These are phyloP conservation scores for Homarus americanus DNA, from an alignment of 1,140 invertebrate species.

Conservation along the genomic window DNA sequence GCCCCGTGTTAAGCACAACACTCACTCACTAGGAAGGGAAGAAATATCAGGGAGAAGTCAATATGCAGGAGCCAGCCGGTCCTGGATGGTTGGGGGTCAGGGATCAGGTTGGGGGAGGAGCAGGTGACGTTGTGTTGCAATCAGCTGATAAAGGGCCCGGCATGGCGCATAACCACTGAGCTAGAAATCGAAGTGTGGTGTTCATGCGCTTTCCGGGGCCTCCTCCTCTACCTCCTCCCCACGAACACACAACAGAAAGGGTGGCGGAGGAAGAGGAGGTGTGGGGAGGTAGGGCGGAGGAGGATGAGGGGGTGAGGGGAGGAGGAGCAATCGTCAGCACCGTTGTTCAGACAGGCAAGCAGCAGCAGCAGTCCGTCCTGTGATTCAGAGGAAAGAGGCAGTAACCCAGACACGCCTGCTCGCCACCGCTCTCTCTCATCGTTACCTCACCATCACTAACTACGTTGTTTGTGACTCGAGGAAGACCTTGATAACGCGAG, in stretches of 20 bases:
- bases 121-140: neutral
- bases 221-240: neutral
- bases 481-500: neutral
- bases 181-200: neutral
- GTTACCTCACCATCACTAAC: neutral
- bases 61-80: too few relatives aligned
- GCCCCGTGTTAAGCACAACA: too few relatives aligned
- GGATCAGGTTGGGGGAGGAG: too few relatives aligned
- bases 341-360: conserved; percentile 24
- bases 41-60: too few relatives aligned
- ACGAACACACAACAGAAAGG: conserved; percentile 4
- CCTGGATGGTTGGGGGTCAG: too few relatives aligned
- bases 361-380: conserved; percentile 16
- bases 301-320: too few relatives aligned
- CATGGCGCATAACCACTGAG: neutral
- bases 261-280: neutral
- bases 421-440: neutral
- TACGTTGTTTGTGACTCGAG: neutral
- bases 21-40: too few relatives aligned
- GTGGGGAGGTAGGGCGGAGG: too few relatives aligned
- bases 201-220: conserved; percentile 50
- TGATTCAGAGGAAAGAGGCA: neutral
- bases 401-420: neutral
- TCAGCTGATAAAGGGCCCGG: conserved; percentile 32
- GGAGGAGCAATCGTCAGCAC: neutral